phyloP scores from a whole-genome alignment of 2,797 vertebrate species.

The Sebastes vulpes region DNA sequence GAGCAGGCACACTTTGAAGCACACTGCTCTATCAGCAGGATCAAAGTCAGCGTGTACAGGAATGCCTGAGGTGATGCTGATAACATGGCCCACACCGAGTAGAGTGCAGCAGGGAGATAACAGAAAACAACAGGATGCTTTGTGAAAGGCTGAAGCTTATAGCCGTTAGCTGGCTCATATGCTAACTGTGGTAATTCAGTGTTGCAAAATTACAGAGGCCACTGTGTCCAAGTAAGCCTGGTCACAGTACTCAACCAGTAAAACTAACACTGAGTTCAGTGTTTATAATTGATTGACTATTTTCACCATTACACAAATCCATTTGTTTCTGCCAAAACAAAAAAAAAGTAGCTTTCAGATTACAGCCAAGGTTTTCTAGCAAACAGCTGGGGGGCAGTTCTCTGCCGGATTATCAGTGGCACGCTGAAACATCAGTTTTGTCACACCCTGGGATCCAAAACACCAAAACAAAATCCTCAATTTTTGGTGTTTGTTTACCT shows the following conservation, averaged over 20 bases:
- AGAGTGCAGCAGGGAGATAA: conserved; percentile 38
- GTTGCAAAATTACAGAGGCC: not conserved
- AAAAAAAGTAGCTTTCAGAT: not conserved
- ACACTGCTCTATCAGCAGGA: conserved; percentile 56
- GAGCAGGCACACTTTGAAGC: conserved; percentile 21
- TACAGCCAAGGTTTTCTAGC: not conserved
- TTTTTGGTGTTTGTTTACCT: conserved; percentile 81
- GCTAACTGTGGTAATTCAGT: not conserved
- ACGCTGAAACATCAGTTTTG: not conserved
- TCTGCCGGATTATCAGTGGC: not conserved
- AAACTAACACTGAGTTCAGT: not conserved
- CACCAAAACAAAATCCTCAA: not conserved
- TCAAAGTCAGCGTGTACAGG: conserved; percentile 55
- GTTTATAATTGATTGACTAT: not conserved
- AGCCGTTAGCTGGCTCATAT: not conserved
- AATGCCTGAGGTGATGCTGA: conserved; percentile 49
- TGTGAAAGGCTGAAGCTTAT: conserved; percentile 5
- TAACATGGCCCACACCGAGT: conserved; percentile 44
- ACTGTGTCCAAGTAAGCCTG: not conserved
- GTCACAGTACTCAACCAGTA: not conserved
- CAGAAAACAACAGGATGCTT: conserved; percentile 21
- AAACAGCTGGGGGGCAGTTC: not conserved
- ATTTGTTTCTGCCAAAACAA: not conserved
- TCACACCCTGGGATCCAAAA: not conserved
- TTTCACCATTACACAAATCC: not conserved